A percentile compares a stretch with the other conserved stretches of the same genome.
phyloP scores from a whole-genome alignment of 2,113 vertebrate genomes.

The Ageneiosus marmoratus region DNA sequence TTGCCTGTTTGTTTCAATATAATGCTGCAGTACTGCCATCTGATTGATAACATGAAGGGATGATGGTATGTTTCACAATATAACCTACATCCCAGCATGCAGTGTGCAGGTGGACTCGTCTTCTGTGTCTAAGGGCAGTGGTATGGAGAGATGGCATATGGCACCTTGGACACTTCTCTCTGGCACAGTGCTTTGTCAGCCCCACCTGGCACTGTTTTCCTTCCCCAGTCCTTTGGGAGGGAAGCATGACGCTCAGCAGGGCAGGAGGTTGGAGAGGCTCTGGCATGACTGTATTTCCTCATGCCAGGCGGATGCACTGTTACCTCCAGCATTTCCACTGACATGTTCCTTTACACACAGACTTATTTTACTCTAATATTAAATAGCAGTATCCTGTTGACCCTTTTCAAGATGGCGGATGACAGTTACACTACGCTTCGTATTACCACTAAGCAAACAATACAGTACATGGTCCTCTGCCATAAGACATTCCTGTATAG shows the following conservation, averaged over 20 bases:
- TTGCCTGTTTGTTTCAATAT: too few species aligned
- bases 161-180: constrained; percentile 30
- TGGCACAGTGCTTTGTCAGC: constrained; percentile 16
- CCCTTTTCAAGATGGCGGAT: background rate
- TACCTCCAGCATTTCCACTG: constrained; percentile 16
- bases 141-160: constrained; percentile 25
- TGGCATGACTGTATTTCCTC: constrained; percentile 24
- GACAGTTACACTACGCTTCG: too few species aligned
- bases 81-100: background rate
- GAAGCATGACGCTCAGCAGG: constrained; percentile 31
- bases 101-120: background rate
- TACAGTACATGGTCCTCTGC: background rate
- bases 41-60: background rate
- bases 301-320: constrained; percentile 2
- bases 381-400: background rate
- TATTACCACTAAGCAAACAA: background rate
- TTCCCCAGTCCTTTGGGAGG: constrained; percentile 36
- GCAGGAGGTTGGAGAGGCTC: constrained; percentile 33
- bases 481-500: background rate
- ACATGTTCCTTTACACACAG: background rate
- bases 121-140: constrained; percentile 16
- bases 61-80: background rate
- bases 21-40: background rate
- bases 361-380: background rate
- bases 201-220: constrained; percentile 32